These are phyloP conservation scores for Vanessa tameamea DNA, from an alignment of 1,140 invertebrate species.

Conservation along the genomic window DNA sequence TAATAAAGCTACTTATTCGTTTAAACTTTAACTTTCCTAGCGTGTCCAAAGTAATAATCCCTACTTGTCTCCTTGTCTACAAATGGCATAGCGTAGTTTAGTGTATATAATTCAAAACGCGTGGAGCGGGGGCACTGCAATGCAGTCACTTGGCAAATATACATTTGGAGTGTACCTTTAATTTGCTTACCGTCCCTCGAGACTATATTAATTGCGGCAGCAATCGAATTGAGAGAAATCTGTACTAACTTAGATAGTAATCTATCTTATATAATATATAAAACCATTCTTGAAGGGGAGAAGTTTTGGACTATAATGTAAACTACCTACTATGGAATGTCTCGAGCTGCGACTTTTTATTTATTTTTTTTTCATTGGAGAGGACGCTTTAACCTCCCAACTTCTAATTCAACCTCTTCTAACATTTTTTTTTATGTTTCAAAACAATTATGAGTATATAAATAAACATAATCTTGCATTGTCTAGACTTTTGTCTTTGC, in stretches of 20 bases:
- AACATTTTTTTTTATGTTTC: too few species aligned
- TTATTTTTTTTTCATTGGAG: too few species aligned
- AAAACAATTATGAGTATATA: too few species aligned
- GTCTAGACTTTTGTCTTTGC: too few species aligned
- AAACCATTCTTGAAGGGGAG: background rate
- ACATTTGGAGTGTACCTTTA: conserved; percentile 33
- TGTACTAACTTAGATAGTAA: background rate
- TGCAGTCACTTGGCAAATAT: conserved; percentile 37
- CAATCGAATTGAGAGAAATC: conserved; percentile 30
- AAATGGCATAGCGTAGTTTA: conserved; percentile 41
- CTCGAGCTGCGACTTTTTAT: too few species aligned
- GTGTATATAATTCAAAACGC: conserved; percentile 47
- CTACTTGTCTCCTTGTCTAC: conserved; percentile 35
- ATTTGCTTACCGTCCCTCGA: conserved; percentile 24
- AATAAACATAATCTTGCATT: too few species aligned
- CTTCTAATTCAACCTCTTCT: too few species aligned
- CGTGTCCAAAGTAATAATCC: conserved; percentile 1
- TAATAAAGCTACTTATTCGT: too few species aligned
- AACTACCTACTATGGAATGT: too few species aligned
- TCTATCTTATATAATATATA: background rate
- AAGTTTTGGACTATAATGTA: too few species aligned
- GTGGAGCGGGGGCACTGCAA: conserved; percentile 36
- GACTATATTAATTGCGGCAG: conserved; percentile 32
- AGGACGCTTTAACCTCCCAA: too few species aligned
- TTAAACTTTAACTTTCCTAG: background rate